phyloP scores from a whole-genome alignment of 2,888 invertebrate species.

The Amphipyra tragopoginis region DNA sequence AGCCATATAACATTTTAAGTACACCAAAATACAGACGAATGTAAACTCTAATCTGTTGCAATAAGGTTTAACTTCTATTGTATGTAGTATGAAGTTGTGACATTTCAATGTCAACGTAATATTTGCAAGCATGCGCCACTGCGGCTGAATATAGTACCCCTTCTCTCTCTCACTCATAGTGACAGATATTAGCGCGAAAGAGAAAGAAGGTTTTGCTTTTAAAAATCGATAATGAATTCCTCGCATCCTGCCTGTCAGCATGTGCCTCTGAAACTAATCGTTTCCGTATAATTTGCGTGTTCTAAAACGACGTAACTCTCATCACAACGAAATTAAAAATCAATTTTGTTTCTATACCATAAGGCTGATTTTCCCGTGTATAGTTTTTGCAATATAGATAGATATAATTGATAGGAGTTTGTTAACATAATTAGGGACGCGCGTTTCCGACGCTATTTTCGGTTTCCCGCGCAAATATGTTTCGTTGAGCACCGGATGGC shows the following conservation, averaged over 20 bases:
- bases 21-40: conserved; percentile 15
- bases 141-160: conserved; percentile 66
- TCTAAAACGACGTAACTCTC: conserved; percentile 57
- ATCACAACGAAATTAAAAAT: conserved; percentile 25
- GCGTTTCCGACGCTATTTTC: conserved; percentile 80
- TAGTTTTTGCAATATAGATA: conserved; percentile 50
- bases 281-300: conserved; percentile 73
- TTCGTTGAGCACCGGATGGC: conserved; percentile 72
- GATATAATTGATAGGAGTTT: conserved; percentile 31
- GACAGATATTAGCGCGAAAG: conserved; percentile 44
- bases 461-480: conserved; percentile 84
- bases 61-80: conserved; percentile 33
- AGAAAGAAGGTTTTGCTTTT: conserved; percentile 70
- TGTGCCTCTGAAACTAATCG: conserved; percentile 87
- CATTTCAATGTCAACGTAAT: conserved; percentile 14
- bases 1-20: conserved; percentile 22
- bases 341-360: accelerated
- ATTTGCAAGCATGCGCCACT: conserved; percentile 73
- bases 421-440: conserved; percentile 77
- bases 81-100: accelerated
- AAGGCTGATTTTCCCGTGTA: conserved; percentile 42
- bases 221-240: conserved; percentile 85
- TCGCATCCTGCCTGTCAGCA: conserved; percentile 87
- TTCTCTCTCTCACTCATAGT: conserved; percentile 57
- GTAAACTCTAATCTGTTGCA: accelerated